Conservation (phyloP, 2,113 vertebrate species). For the Myxocyprinus asiaticus region DNA sequence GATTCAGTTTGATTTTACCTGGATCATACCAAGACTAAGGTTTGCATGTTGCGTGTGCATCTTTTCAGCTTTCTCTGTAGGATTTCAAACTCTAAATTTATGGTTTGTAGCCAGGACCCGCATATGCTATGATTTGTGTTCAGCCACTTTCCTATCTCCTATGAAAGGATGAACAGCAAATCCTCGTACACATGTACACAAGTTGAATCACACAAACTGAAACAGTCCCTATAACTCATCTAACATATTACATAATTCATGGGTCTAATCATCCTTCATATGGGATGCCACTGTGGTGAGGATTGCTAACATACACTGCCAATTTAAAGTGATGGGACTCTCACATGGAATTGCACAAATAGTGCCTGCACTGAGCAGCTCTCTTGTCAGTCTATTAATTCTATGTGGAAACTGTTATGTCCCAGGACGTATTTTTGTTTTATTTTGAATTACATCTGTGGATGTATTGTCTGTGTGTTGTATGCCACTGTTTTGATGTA, state of each 20-base stretch:
- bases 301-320: conserved; percentile 41
- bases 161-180: conserved; percentile 20
- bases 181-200: conserved; percentile 21
- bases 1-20: conserved; percentile 38
- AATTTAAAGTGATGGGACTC: conserved; percentile 56
- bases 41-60: background rate
- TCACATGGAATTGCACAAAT: conserved; percentile 42
- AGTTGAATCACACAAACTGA: conserved; percentile 38
- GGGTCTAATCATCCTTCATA: conserved; percentile 49
- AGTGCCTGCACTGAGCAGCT: conserved; percentile 23
- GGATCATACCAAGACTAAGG: background rate
- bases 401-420: background rate
- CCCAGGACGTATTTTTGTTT: too few species aligned
- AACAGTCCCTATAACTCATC: conserved; percentile 42
- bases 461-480: too few species aligned
- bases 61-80: background rate
- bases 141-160: conserved; percentile 41
- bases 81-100: conserved; percentile 52
- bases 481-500: too few species aligned
- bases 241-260: conserved; percentile 56
- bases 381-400: conserved; percentile 13
- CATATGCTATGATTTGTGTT: conserved; percentile 50
- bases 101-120: conserved; percentile 38
- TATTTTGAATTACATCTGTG: too few species aligned
- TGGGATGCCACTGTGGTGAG: conserved; percentile 40